Percentiles rank a stretch among this genome's conserved stretches.
phyloP scores from a whole-genome alignment of 1,140 invertebrate genomes.

The Bombus ignitus region DNA sequence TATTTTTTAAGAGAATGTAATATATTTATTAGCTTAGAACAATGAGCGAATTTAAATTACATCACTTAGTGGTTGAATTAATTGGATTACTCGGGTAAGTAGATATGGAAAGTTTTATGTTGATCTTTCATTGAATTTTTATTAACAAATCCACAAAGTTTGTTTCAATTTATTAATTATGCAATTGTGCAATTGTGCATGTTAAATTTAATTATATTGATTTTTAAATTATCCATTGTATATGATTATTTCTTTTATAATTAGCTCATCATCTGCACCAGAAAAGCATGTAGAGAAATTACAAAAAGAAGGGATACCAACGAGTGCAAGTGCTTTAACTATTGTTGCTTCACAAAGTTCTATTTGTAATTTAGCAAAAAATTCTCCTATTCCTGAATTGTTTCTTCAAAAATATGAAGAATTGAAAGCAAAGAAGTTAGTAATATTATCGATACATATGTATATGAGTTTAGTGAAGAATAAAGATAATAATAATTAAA shows the following conservation, averaged over 20 bases:
- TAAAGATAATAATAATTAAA: not conserved
- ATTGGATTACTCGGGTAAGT: slow-evolving; percentile 81
- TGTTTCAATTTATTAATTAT: not conserved
- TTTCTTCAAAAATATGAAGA: slow-evolving; percentile 83
- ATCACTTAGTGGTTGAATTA: slow-evolving; percentile 81
- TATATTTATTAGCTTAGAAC: slow-evolving; percentile 33
- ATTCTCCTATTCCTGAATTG: slow-evolving; percentile 76
- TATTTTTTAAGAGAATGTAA: slow-evolving; percentile 9
- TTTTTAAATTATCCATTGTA: not conserved
- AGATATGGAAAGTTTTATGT: slow-evolving; percentile 10
- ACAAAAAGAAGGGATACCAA: slow-evolving; percentile 77
- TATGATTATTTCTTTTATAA: slow-evolving; percentile 8
- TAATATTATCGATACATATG: not conserved
- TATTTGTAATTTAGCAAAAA: slow-evolving; percentile 79
- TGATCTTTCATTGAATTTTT: not conserved
- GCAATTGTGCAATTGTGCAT: not conserved
- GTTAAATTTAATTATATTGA: not conserved
- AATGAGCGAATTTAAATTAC: slow-evolving; percentile 84
- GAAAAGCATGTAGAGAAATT: slow-evolving; percentile 82
- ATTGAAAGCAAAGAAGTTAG: slow-evolving; percentile 83
- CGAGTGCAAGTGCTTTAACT: slow-evolving; percentile 63
- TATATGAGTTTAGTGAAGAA: not conserved
- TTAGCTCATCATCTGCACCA: slow-evolving; percentile 79
- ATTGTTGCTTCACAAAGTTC: slow-evolving; percentile 77
- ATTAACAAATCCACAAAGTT: not conserved